phyloP scores from a whole-genome alignment of 2,888 invertebrate species.

The Homarus gammarus region DNA sequence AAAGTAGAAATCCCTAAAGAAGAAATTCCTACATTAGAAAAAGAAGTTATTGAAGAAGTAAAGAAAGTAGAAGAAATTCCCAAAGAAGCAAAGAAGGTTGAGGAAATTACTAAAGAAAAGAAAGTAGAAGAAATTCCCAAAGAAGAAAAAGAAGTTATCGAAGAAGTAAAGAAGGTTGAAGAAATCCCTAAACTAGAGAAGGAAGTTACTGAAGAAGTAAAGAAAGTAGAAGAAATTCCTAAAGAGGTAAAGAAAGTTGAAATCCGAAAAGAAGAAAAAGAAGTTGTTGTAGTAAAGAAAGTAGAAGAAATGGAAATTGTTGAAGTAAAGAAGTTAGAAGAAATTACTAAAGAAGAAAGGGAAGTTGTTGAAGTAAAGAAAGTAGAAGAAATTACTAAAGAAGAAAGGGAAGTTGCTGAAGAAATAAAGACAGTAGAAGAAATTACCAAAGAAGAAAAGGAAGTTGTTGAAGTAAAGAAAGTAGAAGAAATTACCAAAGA shows the following conservation, averaged over 20 bases:
- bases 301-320: neutral
- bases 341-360: constrained; percentile 13
- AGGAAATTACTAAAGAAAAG: neutral
- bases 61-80: neutral
- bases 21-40: no score
- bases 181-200: neutral
- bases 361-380: constrained; percentile 10
- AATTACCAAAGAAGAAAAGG: constrained; percentile 7
- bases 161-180: constrained; percentile 24
- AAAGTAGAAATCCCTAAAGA: no score
- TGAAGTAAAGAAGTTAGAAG: neutral
- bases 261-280: neutral
- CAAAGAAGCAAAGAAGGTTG: no score
- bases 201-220: constrained; percentile 1
- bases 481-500: constrained; percentile 13
- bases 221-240: constrained; percentile 16
- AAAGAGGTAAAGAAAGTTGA: no score
- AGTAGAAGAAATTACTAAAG: neutral
- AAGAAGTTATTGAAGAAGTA: constrained; percentile 10
- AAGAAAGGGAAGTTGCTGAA: neutral
- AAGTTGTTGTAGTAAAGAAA: neutral
- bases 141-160: no score
- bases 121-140: no score
- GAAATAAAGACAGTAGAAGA: neutral
- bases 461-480: neutral